Evolutionary conservation across 2,113 vertebrate genomes (phyloP).

Genomic region (Lepisosteus oculatus): DNA sequence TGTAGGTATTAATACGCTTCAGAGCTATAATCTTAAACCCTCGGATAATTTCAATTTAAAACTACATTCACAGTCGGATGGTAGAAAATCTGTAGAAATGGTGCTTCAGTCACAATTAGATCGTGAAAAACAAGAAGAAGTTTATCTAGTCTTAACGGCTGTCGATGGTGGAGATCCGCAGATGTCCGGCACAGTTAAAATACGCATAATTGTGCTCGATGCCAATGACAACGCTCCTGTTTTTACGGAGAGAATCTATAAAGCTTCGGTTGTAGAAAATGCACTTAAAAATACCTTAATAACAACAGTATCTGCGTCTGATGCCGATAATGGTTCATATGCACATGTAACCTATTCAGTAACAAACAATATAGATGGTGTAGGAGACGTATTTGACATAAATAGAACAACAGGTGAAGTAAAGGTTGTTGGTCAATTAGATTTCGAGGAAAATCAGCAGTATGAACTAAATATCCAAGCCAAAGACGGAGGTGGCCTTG

Average conservation of each 20-base stretch:
- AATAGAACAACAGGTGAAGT: slow-evolving; percentile 55
- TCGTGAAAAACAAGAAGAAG: slow-evolving; percentile 27
- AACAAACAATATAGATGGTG: slow-evolving; percentile 37
- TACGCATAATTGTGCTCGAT: slow-evolving; percentile 44
- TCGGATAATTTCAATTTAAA: slow-evolving; percentile 54
- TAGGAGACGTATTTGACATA: slow-evolving; percentile 52
- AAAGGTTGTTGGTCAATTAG: slow-evolving; percentile 48
- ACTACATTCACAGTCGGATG: slow-evolving; percentile 38
- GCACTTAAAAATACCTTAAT: slow-evolving; percentile 38
- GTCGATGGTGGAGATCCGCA: slow-evolving; percentile 40
- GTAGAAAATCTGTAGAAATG: slow-evolving; percentile 45
- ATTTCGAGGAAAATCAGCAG: slow-evolving; percentile 59
- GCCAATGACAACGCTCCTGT: slow-evolving; percentile 51
- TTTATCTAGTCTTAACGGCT: slow-evolving; percentile 44
- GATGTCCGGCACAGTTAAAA: slow-evolving; percentile 39
- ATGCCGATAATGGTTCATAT: slow-evolving; percentile 67
- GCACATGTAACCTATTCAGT: slow-evolving; percentile 65
- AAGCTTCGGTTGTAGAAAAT: slow-evolving; percentile 52
- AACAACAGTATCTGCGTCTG: slow-evolving; percentile 60
- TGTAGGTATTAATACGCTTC: slow-evolving; percentile 58
- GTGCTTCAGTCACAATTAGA: slow-evolving; percentile 47
- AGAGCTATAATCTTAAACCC: slow-evolving; percentile 58
- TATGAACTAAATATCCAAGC: slow-evolving; percentile 63
- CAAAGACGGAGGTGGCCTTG: slow-evolving; percentile 58
- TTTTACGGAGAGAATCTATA: slow-evolving; percentile 51